Evolutionary conservation across 2,888 invertebrate species (phyloP), one percentile per base, ranked within the genome.

Genomic region (Dendrolimus houi): DNA sequence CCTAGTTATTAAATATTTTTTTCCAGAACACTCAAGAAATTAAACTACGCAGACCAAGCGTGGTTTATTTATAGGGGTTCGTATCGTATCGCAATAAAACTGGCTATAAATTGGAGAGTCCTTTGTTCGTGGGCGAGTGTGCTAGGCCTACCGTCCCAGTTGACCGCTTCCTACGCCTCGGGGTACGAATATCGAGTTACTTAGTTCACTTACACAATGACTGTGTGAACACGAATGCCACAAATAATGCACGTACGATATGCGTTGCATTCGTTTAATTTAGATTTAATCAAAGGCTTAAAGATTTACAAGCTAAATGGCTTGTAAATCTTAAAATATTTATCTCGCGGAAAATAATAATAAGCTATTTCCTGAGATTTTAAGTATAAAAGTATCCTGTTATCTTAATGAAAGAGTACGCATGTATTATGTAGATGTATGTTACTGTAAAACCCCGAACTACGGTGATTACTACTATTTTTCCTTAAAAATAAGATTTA

Each of bases 111-210:
- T 54, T 61, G 41, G 58, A 62, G 55, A 63, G 62, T 62, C 59
- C 66, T 69, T 69, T 69, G 68, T 68, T 66, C 59, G 58, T 53
- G 62, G 60, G 62, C 65, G 52, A 62, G 63, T 66, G 71, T 64
- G 77, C 77, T 29, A 29, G 29, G 29, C 29, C 29, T 79, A 80
- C 77, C 77, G 77, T 75, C 71, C 69, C 78, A 77, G 74, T 76
- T 77, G 81, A 77, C 77, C 80, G 81, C 84, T 74, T 83, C 86
- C 85, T 85, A 84, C 87, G 82, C 86, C 72, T 66, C 62, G 64
- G 62, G 67, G 65, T 64, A 66, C 62, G 67, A 64, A 68, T 80
- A 74, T 84, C 81, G 62, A 56, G 70, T 85, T 83, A 75, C 83
- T 47, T 47, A 9, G 29, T 29, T 29, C 29, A 29, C 67, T 62